Conservation (phyloP, 1,140 invertebrate species). For the Helicoverpa armigera region DNA sequence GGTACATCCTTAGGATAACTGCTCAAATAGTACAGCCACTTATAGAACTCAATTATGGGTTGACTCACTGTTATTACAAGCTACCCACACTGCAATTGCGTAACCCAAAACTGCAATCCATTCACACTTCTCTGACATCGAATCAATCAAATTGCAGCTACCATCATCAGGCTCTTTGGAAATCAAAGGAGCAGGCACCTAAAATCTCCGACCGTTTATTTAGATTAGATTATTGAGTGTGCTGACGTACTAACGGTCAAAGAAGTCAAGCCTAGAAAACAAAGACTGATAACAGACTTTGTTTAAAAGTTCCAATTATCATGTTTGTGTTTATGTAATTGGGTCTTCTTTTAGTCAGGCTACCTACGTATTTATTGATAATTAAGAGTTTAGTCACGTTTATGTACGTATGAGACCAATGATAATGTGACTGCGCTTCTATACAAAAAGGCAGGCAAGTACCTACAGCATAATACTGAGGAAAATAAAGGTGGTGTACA, state of each 20-base stretch:
- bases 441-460: neutral
- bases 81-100: too few species aligned
- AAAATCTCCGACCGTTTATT: neutral
- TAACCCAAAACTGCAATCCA: too few species aligned
- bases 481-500: too few species aligned
- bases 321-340: conserved; percentile 7
- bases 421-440: neutral
- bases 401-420: neutral
- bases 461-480: too few species aligned
- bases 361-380: neutral
- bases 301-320: neutral
- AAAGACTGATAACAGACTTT: neutral
- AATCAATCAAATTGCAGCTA: too few species aligned
- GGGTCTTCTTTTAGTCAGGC: neutral
- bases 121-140: too few species aligned
- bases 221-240: neutral
- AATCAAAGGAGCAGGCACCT: neutral
- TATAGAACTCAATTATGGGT: too few species aligned
- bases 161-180: too few species aligned
- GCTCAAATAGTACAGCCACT: too few species aligned
- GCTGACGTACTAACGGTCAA: conserved; percentile 5
- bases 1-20: neutral
- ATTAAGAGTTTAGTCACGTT: neutral
- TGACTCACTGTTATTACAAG: too few species aligned
- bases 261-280: neutral